Evolutionary conservation across 2,797 vertebrate genomes (phyloP).

Genomic region (Lateolabrax maculatus): DNA sequence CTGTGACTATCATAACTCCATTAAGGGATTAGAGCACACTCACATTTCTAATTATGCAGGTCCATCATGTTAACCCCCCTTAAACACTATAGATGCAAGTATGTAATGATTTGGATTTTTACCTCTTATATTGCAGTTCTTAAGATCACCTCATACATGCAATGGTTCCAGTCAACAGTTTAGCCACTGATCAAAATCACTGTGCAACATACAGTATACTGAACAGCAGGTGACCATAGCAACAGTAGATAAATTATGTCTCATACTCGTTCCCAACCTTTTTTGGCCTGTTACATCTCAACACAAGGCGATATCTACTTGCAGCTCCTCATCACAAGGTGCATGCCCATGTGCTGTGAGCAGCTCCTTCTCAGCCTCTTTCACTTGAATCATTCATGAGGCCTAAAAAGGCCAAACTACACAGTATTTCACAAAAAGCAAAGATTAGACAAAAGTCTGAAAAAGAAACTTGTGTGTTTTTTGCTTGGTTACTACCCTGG

Average conservation of each 20-base stretch:
- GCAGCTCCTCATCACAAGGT: not conserved
- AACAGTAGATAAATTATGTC: slow-evolving; percentile 4
- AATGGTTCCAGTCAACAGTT: not conserved
- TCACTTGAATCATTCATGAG: not conserved
- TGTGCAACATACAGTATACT: not conserved
- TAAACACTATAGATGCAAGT: slow-evolving; percentile 17
- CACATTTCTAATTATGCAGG: slow-evolving; percentile 23
- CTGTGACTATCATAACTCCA: not conserved
- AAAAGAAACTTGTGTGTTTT: not conserved
- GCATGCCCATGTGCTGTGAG: not conserved
- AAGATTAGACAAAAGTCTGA: not conserved
- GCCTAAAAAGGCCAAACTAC: not conserved
- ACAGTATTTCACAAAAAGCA: not conserved
- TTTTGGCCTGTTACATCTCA: not conserved
- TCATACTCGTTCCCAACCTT: not conserved
- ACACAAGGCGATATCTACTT: not conserved
- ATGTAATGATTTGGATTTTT: slow-evolving; percentile 9
- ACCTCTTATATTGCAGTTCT: not conserved
- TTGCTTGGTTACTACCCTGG: not conserved
- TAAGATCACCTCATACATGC: not conserved
- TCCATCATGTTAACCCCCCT: slow-evolving; percentile 14
- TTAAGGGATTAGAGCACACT: not conserved
- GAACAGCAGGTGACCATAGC: slow-evolving; percentile 7
- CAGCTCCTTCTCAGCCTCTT: not conserved
- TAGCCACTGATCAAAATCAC: not conserved